Evolutionary conservation across 2,797 vertebrate genomes (phyloP).

Genomic region (Catostomus latipinnis): DNA sequence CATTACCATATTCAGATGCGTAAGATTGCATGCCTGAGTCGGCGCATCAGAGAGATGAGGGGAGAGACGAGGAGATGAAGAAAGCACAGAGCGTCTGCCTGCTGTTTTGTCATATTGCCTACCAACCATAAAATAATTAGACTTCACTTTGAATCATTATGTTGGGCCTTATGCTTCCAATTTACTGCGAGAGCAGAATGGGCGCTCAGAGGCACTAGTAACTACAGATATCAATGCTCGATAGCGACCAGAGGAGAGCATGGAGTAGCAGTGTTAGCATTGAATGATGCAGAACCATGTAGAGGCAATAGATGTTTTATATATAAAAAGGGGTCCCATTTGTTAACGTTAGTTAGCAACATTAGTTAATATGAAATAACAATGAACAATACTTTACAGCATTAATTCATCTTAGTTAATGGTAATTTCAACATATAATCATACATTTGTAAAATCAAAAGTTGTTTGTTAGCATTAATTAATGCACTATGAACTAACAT

Average conservation of each 20-base stretch:
- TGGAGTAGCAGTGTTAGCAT: no score
- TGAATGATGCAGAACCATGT: no score
- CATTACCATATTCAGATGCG: conserved; percentile 64
- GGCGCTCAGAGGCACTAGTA: conserved; percentile 47
- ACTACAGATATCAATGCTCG: neutral
- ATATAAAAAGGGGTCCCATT: no score
- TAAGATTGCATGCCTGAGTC: conserved; percentile 49
- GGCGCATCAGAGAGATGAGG: conserved; percentile 43
- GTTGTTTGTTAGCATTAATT: no score
- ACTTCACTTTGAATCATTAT: conserved; percentile 68
- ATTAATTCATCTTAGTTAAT: no score
- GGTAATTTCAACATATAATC: no score
- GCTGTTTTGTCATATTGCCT: conserved; percentile 59
- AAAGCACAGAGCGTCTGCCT: conserved; percentile 47
- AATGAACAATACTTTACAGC: no score
- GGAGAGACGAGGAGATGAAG: conserved; percentile 26
- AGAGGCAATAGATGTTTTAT: no score
- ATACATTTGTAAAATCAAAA: no score
- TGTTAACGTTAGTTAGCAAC: no score
- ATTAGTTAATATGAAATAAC: no score
- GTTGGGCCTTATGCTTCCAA: conserved; percentile 61
- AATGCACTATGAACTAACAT: no score
- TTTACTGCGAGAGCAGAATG: conserved; percentile 51
- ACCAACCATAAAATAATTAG: conserved; percentile 64
- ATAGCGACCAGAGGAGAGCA: neutral